Base-by-base conservation (phyloP, 2,888 invertebrate genomes). In the Barypeithes pellucidus region DNA sequence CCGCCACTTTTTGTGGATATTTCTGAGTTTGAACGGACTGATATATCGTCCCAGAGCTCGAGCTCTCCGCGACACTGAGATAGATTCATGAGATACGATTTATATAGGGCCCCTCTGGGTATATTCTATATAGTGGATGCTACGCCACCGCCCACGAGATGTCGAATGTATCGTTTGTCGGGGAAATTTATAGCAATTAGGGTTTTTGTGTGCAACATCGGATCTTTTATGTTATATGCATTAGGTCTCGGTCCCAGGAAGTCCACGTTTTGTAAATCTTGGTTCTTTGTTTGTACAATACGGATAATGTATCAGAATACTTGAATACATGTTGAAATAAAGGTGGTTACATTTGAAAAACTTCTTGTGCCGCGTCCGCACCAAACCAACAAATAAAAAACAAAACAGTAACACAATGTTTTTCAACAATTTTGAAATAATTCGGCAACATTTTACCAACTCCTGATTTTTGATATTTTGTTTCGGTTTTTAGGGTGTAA, bases 31-130 rank as follows among this genome's bases (percentile, higher is more conserved):
- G 81, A 82, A 78, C 78, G 78, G 79, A 77, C 81, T 83, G 83
- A 84, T 83, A 84, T 83, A 84, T 83, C 78, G 80, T 81, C 79
- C 75, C 80, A 79, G 72, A 75, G 82, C 79, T 80, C 79, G 77
- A 79, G 80, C 80, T 67, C 75, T 77, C 75, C 78, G 80, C 79
- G 81, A 82, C 82, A 81, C 79, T 80, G 81, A 82, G 83, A 83
- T 83, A 83, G 83, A 83, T 84, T 83, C 83, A 82, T 83, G 82
- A 81, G 82, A 82, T 82, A 79, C 81, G 79, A 81, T 82, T 81
- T 82, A 82, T 81, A 65, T 69, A 73, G 69, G 73, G 69, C 61
- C 69, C 73, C 73, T 60, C 43, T 65, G 73, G 81, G 73, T 69
- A 73, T 69, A 60, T 73, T 69, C 73, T 73, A 68, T 73, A 73